Evolutionary conservation across 2,797 vertebrate species (phyloP), one percentile per base, ranked within the genome.

Genomic region (Sus cebifrons): DNA sequence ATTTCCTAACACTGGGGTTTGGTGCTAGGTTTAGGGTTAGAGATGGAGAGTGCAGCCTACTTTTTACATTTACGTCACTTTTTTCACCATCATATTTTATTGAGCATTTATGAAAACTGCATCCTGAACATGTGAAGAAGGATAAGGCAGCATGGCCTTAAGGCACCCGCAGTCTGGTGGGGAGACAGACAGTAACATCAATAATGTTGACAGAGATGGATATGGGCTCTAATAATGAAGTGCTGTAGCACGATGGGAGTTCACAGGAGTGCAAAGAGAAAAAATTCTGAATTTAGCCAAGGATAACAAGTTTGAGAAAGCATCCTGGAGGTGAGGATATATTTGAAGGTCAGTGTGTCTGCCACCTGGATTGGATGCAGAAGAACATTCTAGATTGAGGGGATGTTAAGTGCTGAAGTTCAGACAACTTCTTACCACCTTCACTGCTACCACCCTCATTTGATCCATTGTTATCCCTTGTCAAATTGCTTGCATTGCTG

Each of bases 221-320:
- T 87, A 84, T 65, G 40, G 86, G 58, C 32, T 90, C 25, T 84
- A 52, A 79, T 86, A 84, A 92, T 92, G 65, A 94, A 89, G 78
- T 95, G 54, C 44, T 92, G 3, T 79, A 65, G 49, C 81, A 65
- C 29, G 60, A 84, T 58, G n/a, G 23, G 52, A 75, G 21, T 70
- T 86, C 67, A 73, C 18, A 93, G 44, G 40, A 91, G n/a, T 92
- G 25, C 36, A 56, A 92, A 70, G 54, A 64, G 18, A 78, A 91
- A 25, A 85, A 85, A 8, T 25, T 44, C 36, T 78, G 62, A 89
- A 96, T 79, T 83, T 94, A 83, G 6, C 9, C 58, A 94, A 95
- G 5, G 40, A 87, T 86, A 65, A 79, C 16, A 91, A 29, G 25
- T 68, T 86, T 88, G 49, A 87, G 77, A 74, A 68, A n/a, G 20